Percentiles rank a stretch among this genome's conserved stretches.
phyloP scores from a whole-genome alignment of 2,797 vertebrate genomes.

The Carduelis carduelis region DNA sequence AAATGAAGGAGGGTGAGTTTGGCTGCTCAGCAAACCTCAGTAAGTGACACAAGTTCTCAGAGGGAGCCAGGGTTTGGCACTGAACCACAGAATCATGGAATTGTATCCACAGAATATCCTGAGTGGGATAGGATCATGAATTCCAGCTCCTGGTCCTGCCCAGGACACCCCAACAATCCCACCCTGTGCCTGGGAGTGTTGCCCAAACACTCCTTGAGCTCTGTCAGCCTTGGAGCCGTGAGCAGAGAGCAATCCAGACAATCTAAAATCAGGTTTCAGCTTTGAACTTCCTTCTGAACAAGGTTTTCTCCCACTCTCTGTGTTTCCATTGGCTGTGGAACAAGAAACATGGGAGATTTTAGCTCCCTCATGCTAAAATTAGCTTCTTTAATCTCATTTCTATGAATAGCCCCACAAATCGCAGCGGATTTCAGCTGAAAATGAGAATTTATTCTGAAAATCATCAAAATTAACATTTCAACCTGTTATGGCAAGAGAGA shows the following conservation, averaged over 20 bases:
- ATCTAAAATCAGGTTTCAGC: neutral
- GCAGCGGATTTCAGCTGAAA: neutral
- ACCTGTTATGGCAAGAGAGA: neutral
- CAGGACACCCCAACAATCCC: neutral
- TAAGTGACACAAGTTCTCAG: neutral
- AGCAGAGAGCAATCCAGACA: neutral
- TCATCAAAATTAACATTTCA: neutral
- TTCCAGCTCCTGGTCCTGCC: neutral
- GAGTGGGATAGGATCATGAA: neutral
- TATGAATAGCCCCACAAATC: neutral
- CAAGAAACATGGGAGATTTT: neutral
- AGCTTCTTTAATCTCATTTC: neutral
- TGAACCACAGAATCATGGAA: neutral
- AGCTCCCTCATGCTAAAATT: neutral
- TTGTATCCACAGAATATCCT: neutral
- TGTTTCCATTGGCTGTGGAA: neutral
- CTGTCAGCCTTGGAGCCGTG: neutral
- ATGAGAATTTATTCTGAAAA: neutral
- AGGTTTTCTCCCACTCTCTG: neutral
- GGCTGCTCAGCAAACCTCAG: neutral
- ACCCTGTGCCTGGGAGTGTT: neutral
- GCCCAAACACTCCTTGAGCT: accelerated
- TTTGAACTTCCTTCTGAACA: neutral
- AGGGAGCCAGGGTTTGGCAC: neutral
- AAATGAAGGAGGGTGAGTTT: neutral